These are phyloP conservation scores for Acholoe squamosa DNA, from an alignment of 2,888 invertebrate species.

Conservation along the genomic window DNA sequence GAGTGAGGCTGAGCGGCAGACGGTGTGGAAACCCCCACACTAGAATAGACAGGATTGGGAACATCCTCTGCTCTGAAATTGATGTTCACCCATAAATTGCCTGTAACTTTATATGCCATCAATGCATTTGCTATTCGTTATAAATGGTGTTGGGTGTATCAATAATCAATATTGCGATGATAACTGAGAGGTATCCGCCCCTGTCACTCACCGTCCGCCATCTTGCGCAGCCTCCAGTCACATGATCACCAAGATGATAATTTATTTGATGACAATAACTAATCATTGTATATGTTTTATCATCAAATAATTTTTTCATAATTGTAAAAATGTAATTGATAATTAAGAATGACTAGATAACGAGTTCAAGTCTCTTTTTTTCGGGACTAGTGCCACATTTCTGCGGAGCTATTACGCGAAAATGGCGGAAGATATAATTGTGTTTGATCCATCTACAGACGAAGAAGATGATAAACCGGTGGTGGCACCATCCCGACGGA, in stretches of 20 bases:
- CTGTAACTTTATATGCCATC: too few relatives aligned
- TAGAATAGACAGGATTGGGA: too few relatives aligned
- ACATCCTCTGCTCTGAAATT: too few relatives aligned
- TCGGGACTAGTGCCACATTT: not conserved
- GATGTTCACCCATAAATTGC: too few relatives aligned
- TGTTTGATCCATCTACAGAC: constrained; percentile 14
- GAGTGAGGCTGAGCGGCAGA: too few relatives aligned
- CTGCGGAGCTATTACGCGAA: not conserved
- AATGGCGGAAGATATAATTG: constrained; percentile 42
- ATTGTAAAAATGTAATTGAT: not conserved
- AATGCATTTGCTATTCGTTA: too few relatives aligned
- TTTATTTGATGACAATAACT: not conserved
- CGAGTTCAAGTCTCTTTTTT: not conserved
- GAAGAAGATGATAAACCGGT: not conserved
- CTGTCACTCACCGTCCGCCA: constrained; percentile 64
- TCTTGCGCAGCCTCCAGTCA: constrained; percentile 55
- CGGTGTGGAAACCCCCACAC: too few relatives aligned
- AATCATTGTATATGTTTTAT: not conserved
- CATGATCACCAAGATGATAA: constrained; percentile 40
- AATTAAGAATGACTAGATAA: not conserved
- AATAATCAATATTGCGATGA: constrained; percentile 1
- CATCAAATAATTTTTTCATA: not conserved
- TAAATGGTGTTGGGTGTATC: too few relatives aligned
- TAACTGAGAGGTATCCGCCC: constrained; percentile 46
- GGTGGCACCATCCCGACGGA: not conserved